These are phyloP conservation scores for Pristionchus pacificus DNA, from an alignment of 1,140 invertebrate genomes.

Conservation along the genomic window DNA sequence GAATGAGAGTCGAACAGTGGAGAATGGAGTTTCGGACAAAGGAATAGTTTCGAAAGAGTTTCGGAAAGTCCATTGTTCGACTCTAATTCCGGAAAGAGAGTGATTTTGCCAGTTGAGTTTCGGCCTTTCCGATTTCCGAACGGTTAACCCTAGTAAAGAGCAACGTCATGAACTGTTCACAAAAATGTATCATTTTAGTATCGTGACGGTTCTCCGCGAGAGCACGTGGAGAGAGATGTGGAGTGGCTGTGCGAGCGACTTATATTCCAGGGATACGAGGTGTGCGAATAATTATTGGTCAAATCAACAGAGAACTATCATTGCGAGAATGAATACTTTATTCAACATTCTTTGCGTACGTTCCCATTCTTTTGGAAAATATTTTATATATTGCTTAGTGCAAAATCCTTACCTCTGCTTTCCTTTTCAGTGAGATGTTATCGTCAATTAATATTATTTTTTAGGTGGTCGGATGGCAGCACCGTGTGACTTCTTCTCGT, in stretches of 20 bases:
- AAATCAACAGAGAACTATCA: constrained; percentile 3
- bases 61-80: too few species aligned
- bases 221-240: constrained; percentile 12
- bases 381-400: background rate
- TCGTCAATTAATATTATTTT: background rate
- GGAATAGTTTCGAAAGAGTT: too few species aligned
- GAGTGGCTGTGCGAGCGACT: constrained; percentile 28
- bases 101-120: too few species aligned
- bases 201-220: background rate
- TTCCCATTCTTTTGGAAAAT: background rate
- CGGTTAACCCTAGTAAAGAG: too few species aligned
- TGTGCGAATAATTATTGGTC: constrained; percentile 10
- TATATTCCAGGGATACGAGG: constrained; percentile 11
- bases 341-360: constrained; percentile 5
- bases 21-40: too few species aligned
- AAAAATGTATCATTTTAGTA: constrained; percentile 10
- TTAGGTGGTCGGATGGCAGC: background rate
- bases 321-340: background rate
- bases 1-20: too few species aligned
- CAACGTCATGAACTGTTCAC: constrained; percentile 8
- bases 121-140: too few species aligned
- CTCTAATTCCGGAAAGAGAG: too few species aligned
- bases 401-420: constrained; percentile 4
- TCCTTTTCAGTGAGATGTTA: background rate
- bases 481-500: background rate